These are phyloP conservation scores for Brachyptera putata DNA, from an alignment of 2,888 invertebrate genomes.

Conservation along the genomic window DNA sequence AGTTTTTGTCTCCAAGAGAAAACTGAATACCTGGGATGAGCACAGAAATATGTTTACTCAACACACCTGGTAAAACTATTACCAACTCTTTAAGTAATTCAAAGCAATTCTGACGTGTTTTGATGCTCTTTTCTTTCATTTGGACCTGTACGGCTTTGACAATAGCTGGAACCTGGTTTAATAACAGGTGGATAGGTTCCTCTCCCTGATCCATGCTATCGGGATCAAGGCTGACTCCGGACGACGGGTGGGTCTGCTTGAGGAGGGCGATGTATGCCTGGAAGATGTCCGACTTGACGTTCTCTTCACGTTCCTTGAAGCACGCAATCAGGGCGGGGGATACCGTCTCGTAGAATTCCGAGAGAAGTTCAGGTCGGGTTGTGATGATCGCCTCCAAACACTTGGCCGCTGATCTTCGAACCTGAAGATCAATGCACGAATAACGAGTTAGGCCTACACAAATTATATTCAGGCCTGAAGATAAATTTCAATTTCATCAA, in stretches of 20 bases:
- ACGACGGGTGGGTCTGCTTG: slow-evolving; percentile 78
- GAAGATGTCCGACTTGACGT: slow-evolving; percentile 97
- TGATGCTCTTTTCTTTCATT: slow-evolving; percentile 79
- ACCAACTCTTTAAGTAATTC: slow-evolving; percentile 86
- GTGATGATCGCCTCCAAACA: slow-evolving; percentile 93
- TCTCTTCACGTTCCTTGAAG: slow-evolving; percentile 98
- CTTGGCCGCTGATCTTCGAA: slow-evolving; percentile 93
- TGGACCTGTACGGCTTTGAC: slow-evolving; percentile 86
- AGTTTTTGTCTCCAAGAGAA: slow-evolving; percentile 85
- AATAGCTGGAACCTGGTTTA: slow-evolving; percentile 62
- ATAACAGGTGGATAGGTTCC: slow-evolving; percentile 43
- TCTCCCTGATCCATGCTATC: slow-evolving; percentile 68
- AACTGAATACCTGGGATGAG: slow-evolving; percentile 87
- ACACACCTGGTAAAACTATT: slow-evolving; percentile 81
- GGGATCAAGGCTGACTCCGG: slow-evolving; percentile 60
- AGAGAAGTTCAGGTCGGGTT: slow-evolving; percentile 84
- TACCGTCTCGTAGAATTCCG: slow-evolving; percentile 82
- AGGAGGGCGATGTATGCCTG: slow-evolving; percentile 92
- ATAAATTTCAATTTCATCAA: no score
- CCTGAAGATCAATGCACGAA: no score
- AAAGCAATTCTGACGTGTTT: slow-evolving; percentile 89
- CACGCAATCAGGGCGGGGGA: slow-evolving; percentile 88
- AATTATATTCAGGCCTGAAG: no score
- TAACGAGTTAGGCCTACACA: no score
- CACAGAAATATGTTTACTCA: slow-evolving; percentile 76